These are phyloP conservation scores for Hirtodrosophila histrioides DNA, from an alignment of 2,888 invertebrate genomes.

Conservation along the genomic window DNA sequence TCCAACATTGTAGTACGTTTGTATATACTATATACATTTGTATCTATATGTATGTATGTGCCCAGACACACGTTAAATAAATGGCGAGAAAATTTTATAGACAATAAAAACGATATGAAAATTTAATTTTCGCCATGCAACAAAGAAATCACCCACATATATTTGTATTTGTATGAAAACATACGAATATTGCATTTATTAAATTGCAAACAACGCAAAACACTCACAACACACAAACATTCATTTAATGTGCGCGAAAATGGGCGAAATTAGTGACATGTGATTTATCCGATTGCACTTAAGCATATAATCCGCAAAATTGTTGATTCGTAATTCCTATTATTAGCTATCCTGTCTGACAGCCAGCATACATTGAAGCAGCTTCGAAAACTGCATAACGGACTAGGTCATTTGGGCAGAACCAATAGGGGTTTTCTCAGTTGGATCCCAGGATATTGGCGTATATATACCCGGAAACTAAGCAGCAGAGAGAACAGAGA, in stretches of 20 bases:
- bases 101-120: slow-evolving; percentile 65
- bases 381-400: no score
- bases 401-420: no score
- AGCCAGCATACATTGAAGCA: no score
- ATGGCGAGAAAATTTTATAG: slow-evolving; percentile 74
- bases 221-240: slow-evolving; percentile 9
- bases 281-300: slow-evolving; percentile 20
- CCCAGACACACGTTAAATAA: slow-evolving; percentile 52
- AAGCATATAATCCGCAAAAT: slow-evolving; percentile 15
- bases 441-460: no score
- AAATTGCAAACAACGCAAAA: slow-evolving; percentile 37
- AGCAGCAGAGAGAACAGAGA: no score
- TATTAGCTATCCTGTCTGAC: no score
- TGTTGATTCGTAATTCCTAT: slow-evolving; percentile 16
- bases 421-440: no score
- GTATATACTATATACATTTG: slow-evolving; percentile 9
- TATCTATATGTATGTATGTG: slow-evolving; percentile 8
- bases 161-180: slow-evolving; percentile 7
- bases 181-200: slow-evolving; percentile 32
- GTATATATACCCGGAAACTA: no score
- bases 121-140: slow-evolving; percentile 56
- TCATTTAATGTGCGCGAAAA: slow-evolving; percentile 50
- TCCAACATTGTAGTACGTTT: slow-evolving; percentile 20
- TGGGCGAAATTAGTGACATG: slow-evolving; percentile 30
- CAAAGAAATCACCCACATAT: slow-evolving; percentile 55